Evolutionary conservation across 1,140 invertebrate species (phyloP), one percentile per base, ranked within the genome.

Genomic region (Hyles vespertilio): DNA sequence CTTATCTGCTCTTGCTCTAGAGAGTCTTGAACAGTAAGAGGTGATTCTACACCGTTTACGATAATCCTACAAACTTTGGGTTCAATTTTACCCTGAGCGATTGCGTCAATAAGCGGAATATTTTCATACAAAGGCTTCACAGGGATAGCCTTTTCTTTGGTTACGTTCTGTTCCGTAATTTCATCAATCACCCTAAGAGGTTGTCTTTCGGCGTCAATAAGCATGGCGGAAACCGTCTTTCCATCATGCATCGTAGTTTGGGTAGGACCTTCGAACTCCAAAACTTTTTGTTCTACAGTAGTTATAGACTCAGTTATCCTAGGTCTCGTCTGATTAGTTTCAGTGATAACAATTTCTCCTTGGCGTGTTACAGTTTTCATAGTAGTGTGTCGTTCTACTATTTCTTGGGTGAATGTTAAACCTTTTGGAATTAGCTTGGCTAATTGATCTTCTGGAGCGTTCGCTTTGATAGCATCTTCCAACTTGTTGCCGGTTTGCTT

Each of bases 81-180:
- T 72, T 96, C 92, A 53, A 97, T 94, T 69, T 94, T 91, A 44
- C 92, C 91, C 72, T 93, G 91, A 36, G 91, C 84, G 60, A 97
- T 95, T 2, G 96, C 95, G 82, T 96, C 94, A 34, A 90, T 90
- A 53, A 94, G 90, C 77, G 77, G 74, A 50, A 92, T 79, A 61
- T 89, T 89, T 80, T 91, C 87, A 62, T 76, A 82, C 36, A 82
- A 52, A 56, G 79, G 65, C 70, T 82, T 72, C 3, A 70, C 32
- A 3, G 65, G 45, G 61, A 79, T 74, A 2, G 70, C 50, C 71
- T 79, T 78, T 6, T 72, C 62, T 71, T 82, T 85, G 5, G 75
- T 81, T 9, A 81, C 72, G 69, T 81, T 87, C 75, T 87, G 82
- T 72, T 86, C 85, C 1, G 77, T 87, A 40, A 88, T 87, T 75